Evolutionary conservation across 2,888 invertebrate species (phyloP).

Genomic region (Abscondita cerata): DNA sequence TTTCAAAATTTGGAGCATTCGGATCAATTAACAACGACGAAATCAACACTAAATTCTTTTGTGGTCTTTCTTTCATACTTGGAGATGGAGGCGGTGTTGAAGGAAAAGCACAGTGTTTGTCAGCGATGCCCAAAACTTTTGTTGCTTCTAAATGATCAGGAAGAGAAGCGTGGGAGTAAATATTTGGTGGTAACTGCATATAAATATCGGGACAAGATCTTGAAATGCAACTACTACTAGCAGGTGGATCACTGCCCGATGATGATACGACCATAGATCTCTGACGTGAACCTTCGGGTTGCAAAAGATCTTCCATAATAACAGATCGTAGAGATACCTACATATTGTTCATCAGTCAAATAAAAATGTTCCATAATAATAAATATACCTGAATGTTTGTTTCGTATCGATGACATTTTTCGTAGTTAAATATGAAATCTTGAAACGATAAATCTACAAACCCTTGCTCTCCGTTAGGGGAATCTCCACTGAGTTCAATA

Average conservation of each 20-base stretch:
- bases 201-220: slow-evolving; percentile 82
- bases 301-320: slow-evolving; percentile 88
- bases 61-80: slow-evolving; percentile 62
- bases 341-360: too few species aligned
- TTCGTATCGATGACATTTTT: slow-evolving; percentile 70
- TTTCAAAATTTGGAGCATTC: slow-evolving; percentile 68
- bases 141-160: slow-evolving; percentile 67
- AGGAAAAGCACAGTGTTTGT: slow-evolving; percentile 44
- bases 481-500: slow-evolving; percentile 77
- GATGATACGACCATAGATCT: slow-evolving; percentile 84
- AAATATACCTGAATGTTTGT: slow-evolving; percentile 78
- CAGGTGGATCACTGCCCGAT: slow-evolving; percentile 56
- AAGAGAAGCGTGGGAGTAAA: slow-evolving; percentile 60
- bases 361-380: too few species aligned
- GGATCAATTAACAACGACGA: slow-evolving; percentile 73
- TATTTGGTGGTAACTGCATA: slow-evolving; percentile 45
- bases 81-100: slow-evolving; percentile 72
- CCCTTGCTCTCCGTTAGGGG: slow-evolving; percentile 73
- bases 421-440: slow-evolving; percentile 80
- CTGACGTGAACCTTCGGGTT: slow-evolving; percentile 79
- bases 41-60: slow-evolving; percentile 76
- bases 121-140: slow-evolving; percentile 57
- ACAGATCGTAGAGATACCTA: slow-evolving; percentile 83
- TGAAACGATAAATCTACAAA: slow-evolving; percentile 86
- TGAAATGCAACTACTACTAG: slow-evolving; percentile 67